A percentile compares a stretch with the other conserved stretches of the same genome.
phyloP scores from a whole-genome alignment of 2,888 invertebrate genomes.

The Cheilosia soror region DNA sequence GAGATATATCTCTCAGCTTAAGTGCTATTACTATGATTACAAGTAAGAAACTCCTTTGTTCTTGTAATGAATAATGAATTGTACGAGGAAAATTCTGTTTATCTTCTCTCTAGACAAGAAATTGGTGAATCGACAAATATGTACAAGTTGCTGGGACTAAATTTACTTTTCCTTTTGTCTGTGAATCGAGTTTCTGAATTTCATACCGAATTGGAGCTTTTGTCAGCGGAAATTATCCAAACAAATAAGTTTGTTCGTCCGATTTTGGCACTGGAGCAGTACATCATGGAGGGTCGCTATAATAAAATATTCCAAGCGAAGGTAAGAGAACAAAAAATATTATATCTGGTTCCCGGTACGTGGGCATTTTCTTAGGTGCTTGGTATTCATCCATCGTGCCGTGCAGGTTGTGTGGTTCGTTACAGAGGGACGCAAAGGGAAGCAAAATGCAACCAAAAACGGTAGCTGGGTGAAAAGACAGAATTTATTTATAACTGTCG shows the following conservation, averaged over 20 bases:
- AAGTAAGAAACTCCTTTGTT: constrained; percentile 85
- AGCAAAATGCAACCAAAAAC: no score
- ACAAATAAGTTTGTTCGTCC: constrained; percentile 97
- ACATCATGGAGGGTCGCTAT: constrained; percentile 99
- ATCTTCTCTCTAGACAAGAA: constrained; percentile 85
- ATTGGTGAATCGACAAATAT: constrained; percentile 96
- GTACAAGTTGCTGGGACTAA: constrained; percentile 96
- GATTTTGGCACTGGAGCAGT: constrained; percentile 98
- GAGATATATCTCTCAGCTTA: constrained; percentile 98
- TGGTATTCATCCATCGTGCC: background rate
- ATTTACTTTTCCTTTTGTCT: constrained; percentile 95
- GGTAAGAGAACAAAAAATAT: constrained; percentile 83
- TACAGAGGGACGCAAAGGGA: background rate
- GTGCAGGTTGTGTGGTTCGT: background rate
- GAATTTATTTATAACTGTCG: no score
- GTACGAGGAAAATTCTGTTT: background rate
- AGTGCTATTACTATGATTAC: constrained; percentile 98
- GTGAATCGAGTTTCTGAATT: constrained; percentile 99
- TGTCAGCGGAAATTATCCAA: constrained; percentile 95
- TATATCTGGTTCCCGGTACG: background rate
- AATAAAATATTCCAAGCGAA: constrained; percentile 98
- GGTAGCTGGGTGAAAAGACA: no score
- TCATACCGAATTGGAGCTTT: constrained; percentile 97
- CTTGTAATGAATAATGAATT: constrained; percentile 11
- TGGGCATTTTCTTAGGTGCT: background rate